These are phyloP conservation scores for Diabrotica balteata DNA, from an alignment of 2,888 invertebrate genomes.

Conservation along the genomic window DNA sequence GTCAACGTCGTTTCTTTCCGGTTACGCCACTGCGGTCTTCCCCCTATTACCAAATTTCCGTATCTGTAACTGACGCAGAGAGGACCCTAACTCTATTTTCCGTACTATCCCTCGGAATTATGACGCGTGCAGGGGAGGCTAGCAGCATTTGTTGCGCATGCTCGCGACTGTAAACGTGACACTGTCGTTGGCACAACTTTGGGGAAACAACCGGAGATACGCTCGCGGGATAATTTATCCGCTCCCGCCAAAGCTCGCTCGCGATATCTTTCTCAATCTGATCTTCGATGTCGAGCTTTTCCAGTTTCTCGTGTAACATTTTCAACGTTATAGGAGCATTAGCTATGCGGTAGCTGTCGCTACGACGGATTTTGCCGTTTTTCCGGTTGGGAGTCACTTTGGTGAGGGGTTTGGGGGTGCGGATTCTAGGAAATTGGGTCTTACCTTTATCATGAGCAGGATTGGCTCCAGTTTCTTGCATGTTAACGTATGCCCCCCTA, in stretches of 20 bases:
- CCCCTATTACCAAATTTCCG: slow-evolving; percentile 76
- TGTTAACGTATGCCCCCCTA: slow-evolving; percentile 75
- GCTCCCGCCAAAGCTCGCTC: slow-evolving; percentile 70
- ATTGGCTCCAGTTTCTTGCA: slow-evolving; percentile 70
- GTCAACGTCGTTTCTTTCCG: no score
- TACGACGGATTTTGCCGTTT: slow-evolving; percentile 72
- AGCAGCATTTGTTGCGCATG: slow-evolving; percentile 61
- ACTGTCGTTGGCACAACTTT: slow-evolving; percentile 59
- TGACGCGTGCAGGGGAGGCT: slow-evolving; percentile 68
- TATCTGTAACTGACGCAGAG: slow-evolving; percentile 69
- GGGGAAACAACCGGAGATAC: slow-evolving; percentile 66
- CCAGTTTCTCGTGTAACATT: slow-evolving; percentile 59
- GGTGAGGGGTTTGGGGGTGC: slow-evolving; percentile 42
- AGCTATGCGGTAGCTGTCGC: slow-evolving; percentile 85
- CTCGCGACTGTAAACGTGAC: slow-evolving; percentile 53
- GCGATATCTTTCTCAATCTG: slow-evolving; percentile 67
- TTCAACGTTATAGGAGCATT: slow-evolving; percentile 76
- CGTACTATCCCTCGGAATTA: slow-evolving; percentile 68
- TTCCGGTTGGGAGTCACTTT: slow-evolving; percentile 44
- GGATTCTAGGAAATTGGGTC: slow-evolving; percentile 46
- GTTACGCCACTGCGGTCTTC: slow-evolving; percentile 25
- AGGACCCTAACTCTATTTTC: slow-evolving; percentile 72
- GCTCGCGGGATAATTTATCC: slow-evolving; percentile 74
- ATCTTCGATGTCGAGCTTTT: slow-evolving; percentile 46
- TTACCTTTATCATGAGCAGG: slow-evolving; percentile 75